Base-by-base conservation (phyloP, 2,888 invertebrate species). In the Brachynemurus nebulosus region DNA sequence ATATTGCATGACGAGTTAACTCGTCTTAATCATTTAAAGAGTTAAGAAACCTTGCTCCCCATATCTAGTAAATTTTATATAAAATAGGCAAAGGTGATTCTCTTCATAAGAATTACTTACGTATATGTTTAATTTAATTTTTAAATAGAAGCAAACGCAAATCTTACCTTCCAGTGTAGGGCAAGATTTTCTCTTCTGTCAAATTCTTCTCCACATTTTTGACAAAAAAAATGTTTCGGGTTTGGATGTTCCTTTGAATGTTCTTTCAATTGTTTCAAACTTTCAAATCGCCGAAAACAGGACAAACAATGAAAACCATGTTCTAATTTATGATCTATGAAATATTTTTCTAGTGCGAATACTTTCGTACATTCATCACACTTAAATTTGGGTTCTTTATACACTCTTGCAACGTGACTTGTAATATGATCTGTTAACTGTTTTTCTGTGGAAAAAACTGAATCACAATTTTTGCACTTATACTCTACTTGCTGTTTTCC, bases 121-220 rank as follows among this genome's bases (percentile, higher is more conserved):
- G n/a, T n/a, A n/a, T n/a, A n/a, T n/a, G n/a, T n/a, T n/a, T n/a
- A n/a, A n/a, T n/a, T n/a, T n/a, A n/a, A n/a, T n/a, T n/a, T n/a
- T n/a, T n/a, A n/a, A n/a, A n/a, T n/a, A n/a, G n/a, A n/a, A n/a
- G n/a, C n/a, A n/a, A n/a, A n/a, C n/a, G n/a, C n/a, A n/a, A n/a
- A n/a, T n/a, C n/a, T n/a, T n/a, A n/a, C n/a, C n/a, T 46, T 44
- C 45, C 52, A 45, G 48, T 57, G 57, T 16, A 50, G 27, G 12
- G 47, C 47, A 27, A 56, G 42, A 44, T 53, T 53, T 11, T 45
- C 40, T 38, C 51, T 46, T 38, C 49, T 51, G 42, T 56, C 53
- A 42, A 57, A 56, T 8, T 47, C 44, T 46, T 56, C 55, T 3
- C 42, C 52, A 39, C 56, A 56, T 17, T 43, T 19, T 23, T 34